These are phyloP conservation scores for Drosophila tani DNA, from an alignment of 1,140 invertebrate species.

Conservation along the genomic window DNA sequence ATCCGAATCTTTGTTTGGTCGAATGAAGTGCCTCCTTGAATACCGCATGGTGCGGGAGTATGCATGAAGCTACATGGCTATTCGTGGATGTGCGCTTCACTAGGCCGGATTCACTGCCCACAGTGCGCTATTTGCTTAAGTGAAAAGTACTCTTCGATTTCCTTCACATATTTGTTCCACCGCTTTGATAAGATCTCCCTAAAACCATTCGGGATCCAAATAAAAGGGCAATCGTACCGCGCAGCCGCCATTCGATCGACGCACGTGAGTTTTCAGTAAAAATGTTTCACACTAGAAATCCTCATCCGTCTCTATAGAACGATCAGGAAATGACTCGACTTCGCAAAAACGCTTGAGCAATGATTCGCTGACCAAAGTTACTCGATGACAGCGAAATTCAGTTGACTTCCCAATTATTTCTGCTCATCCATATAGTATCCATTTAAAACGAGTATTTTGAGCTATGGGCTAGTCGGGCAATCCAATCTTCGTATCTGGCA, in stretches of 20 bases:
- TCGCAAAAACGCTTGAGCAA: not conserved
- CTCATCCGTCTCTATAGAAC: not conserved
- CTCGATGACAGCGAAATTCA: too few species aligned
- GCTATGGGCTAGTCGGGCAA: not conserved
- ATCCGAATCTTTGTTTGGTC: conserved; percentile 4
- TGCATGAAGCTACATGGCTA: not conserved
- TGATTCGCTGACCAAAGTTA: not conserved
- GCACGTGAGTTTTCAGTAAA: not conserved
- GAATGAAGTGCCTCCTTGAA: not conserved
- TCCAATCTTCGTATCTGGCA: not conserved
- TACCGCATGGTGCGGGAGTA: conserved; percentile 6
- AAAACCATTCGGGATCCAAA: not conserved
- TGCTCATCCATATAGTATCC: not conserved
- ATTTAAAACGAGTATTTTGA: not conserved
- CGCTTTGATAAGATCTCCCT: conserved; percentile 15
- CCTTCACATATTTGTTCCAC: conserved; percentile 1
- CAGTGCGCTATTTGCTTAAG: not conserved
- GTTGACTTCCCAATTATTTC: too few species aligned
- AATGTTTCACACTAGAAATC: not conserved
- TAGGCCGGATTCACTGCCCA: not conserved
- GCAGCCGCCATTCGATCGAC: conserved; percentile 54
- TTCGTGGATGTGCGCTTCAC: not conserved
- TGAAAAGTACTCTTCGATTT: conserved; percentile 6
- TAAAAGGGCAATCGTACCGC: conserved; percentile 18
- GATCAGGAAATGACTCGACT: not conserved